These are phyloP conservation scores for Beroe ovata DNA, from an alignment of 37 sponge, comb jelly and placozoan genomes.

Conservation along the genomic window DNA sequence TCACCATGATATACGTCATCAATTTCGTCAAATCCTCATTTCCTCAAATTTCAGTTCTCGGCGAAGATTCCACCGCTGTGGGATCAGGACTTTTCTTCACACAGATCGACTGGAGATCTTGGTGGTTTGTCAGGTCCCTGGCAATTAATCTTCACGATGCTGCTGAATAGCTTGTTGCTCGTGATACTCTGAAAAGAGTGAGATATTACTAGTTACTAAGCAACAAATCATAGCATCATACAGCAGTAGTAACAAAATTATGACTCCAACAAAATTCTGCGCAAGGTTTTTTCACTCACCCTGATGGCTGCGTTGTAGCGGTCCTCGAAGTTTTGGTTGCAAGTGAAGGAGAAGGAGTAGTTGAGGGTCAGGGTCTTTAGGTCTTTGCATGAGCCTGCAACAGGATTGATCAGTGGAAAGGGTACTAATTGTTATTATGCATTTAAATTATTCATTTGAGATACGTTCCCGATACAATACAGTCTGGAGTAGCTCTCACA, in stretches of 20 bases:
- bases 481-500: too few relatives aligned
- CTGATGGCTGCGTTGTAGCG: neutral
- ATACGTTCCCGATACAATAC: too few relatives aligned
- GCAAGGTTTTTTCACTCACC: neutral
- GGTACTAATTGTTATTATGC: too few relatives aligned
- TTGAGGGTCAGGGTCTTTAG: neutral
- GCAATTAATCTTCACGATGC: neutral
- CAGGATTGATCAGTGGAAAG: too few relatives aligned
- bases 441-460: too few relatives aligned
- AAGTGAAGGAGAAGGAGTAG: neutral
- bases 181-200: constrained; percentile 11
- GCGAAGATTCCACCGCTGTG: too few relatives aligned
- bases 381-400: neutral
- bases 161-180: neutral
- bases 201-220: too few relatives aligned
- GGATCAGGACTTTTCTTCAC: neutral
- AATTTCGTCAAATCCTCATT: too few relatives aligned
- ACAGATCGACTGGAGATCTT: neutral
- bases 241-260: too few relatives aligned
- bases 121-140: constrained; percentile 2
- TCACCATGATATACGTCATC: too few relatives aligned
- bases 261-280: neutral
- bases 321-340: neutral
- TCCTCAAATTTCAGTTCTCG: too few relatives aligned
- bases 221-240: too few relatives aligned